Evolutionary conservation across 2,797 vertebrate species (phyloP).

Genomic region (Diceros bicornis): DNA sequence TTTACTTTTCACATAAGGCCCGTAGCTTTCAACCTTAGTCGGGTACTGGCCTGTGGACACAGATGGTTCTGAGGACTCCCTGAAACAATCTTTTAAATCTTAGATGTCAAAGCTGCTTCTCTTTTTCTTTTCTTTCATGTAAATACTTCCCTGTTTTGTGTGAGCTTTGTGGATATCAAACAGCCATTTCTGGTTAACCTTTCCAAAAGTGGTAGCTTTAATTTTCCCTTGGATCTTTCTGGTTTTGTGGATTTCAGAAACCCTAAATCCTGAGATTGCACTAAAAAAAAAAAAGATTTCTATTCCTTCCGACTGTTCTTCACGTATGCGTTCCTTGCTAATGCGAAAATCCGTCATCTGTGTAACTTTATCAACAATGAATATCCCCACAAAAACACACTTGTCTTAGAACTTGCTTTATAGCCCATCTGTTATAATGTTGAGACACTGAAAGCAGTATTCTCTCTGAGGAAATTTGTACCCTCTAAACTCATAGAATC

Average conservation of each 20-base stretch:
- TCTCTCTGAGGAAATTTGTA: slow-evolving; percentile 30
- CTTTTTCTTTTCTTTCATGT: neutral
- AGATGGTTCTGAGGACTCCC: neutral
- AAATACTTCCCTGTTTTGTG: neutral
- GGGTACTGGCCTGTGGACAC: neutral
- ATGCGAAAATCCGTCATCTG: neutral
- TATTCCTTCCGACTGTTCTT: neutral
- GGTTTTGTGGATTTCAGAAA: slow-evolving; percentile 57
- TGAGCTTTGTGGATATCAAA: slow-evolving; percentile 29
- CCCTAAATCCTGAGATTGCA: slow-evolving; percentile 21
- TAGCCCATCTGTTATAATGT: slow-evolving; percentile 28
- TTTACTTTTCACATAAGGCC: neutral
- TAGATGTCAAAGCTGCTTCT: neutral
- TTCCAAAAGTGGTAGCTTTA: neutral
- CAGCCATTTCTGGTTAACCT: slow-evolving; percentile 45
- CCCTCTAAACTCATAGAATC: neutral
- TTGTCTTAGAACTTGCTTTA: slow-evolving; percentile 30
- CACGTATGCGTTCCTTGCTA: neutral
- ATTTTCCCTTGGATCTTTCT: slow-evolving; percentile 36
- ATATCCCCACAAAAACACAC: neutral
- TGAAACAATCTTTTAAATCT: neutral
- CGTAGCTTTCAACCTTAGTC: neutral
- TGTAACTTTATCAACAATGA: neutral
- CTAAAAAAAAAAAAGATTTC: slow-evolving; percentile 20
- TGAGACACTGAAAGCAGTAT: neutral